These are phyloP conservation scores for Apantesis nais DNA, from an alignment of 2,888 invertebrate species.

Conservation along the genomic window DNA sequence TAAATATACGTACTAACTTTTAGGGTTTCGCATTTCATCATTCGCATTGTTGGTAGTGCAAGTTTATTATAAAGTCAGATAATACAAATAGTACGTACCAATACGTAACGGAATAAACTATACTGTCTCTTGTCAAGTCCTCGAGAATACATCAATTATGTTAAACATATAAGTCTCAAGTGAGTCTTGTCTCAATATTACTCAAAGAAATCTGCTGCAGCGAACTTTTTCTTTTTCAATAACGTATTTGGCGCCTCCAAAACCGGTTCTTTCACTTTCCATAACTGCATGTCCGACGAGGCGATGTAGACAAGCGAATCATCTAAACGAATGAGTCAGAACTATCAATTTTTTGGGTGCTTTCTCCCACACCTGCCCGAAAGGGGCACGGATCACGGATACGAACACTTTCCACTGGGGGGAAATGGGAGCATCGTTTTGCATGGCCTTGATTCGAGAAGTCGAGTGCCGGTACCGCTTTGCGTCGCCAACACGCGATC, in stretches of 20 bases:
- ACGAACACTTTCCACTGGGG: slow-evolving; percentile 80
- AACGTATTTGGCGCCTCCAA: slow-evolving; percentile 63
- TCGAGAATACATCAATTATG: neutral
- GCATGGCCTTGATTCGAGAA: slow-evolving; percentile 80
- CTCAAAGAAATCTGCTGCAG: slow-evolving; percentile 1
- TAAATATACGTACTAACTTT: too few species aligned
- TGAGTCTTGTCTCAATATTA: slow-evolving; percentile 6
- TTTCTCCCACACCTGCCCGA: slow-evolving; percentile 83
- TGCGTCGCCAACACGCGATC: slow-evolving; percentile 51
- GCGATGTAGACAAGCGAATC: slow-evolving; percentile 62
- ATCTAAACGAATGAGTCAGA: slow-evolving; percentile 77
- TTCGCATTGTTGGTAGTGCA: too few species aligned
- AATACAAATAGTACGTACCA: neutral
- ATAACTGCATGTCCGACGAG: slow-evolving; percentile 49
- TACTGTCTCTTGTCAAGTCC: neutral
- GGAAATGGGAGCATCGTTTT: slow-evolving; percentile 81
- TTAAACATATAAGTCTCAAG: neutral
- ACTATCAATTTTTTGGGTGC: slow-evolving; percentile 78
- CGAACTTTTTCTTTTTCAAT: slow-evolving; percentile 62
- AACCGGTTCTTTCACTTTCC: slow-evolving; percentile 81
- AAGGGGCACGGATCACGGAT: slow-evolving; percentile 82
- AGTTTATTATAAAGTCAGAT: too few species aligned
- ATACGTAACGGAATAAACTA: neutral
- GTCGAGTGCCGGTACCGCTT: slow-evolving; percentile 54
- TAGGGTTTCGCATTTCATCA: too few species aligned